Conservation (phyloP, 1,140 invertebrate species). For the Chymomyza costata region DNA sequence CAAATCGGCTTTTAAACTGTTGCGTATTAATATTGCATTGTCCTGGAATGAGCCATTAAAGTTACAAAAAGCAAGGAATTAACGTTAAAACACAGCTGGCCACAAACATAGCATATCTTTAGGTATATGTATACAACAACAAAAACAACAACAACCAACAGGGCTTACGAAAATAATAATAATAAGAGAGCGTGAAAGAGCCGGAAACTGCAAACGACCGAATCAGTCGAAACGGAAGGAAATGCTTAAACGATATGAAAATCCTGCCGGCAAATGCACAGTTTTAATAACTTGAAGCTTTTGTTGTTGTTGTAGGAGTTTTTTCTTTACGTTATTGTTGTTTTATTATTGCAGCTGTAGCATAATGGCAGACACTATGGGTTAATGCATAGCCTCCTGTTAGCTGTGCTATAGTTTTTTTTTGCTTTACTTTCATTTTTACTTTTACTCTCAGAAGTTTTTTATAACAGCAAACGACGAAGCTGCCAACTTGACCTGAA, state of each 20-base stretch:
- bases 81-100: no score
- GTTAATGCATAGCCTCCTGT: slow-evolving; percentile 35
- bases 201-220: slow-evolving; percentile 40
- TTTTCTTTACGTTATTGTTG: slow-evolving; percentile 3
- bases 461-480: slow-evolving; percentile 40
- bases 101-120: no score
- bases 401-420: slow-evolving; percentile 12
- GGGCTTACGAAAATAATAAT: not conserved
- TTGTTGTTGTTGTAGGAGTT: slow-evolving; percentile 9
- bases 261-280: slow-evolving; percentile 33
- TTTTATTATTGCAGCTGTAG: slow-evolving; percentile 17
- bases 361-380: slow-evolving; percentile 23
- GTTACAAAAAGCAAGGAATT: no score
- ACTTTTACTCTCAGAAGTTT: slow-evolving; percentile 32
- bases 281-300: slow-evolving; percentile 30
- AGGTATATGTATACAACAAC: no score
- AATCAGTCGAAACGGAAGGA: slow-evolving; percentile 57
- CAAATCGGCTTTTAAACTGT: no score
- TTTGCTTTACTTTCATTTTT: slow-evolving; percentile 2
- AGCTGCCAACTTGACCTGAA: slow-evolving; percentile 4
- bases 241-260: slow-evolving; percentile 55
- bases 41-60: no score
- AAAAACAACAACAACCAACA: not conserved
- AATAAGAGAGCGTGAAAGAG: slow-evolving; percentile 7
- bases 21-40: no score